Evolutionary conservation across 1,140 invertebrate species (phyloP).

Genomic region (Platyscapa corneri): DNA sequence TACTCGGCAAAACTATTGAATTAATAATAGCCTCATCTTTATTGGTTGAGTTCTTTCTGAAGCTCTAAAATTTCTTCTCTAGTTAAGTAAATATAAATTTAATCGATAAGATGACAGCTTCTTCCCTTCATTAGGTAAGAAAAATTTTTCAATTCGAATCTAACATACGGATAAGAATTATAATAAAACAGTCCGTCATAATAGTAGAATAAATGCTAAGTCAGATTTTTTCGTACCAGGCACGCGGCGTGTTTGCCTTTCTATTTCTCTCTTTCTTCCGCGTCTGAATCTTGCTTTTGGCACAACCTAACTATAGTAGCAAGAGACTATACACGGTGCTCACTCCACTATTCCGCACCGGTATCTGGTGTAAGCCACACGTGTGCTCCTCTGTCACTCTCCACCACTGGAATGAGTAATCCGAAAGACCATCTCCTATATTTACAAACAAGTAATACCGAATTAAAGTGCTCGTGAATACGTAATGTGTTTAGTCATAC

Average conservation of each 20-base stretch:
- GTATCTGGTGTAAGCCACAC: slow-evolving; percentile 60
- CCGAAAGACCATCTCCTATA: slow-evolving; percentile 61
- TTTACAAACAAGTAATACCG: slow-evolving; percentile 65
- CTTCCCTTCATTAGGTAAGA: too few relatives aligned
- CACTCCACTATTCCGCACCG: slow-evolving; percentile 55
- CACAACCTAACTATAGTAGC: neutral
- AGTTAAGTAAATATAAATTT: too few relatives aligned
- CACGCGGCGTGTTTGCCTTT: neutral
- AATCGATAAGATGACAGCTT: too few relatives aligned
- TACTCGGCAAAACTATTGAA: too few relatives aligned
- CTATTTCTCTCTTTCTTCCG: slow-evolving; percentile 17
- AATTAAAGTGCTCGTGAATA: slow-evolving; percentile 67
- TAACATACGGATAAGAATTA: too few relatives aligned
- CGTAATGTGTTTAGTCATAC: slow-evolving; percentile 7
- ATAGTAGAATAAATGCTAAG: too few relatives aligned
- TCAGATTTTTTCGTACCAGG: too few relatives aligned
- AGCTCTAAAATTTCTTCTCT: too few relatives aligned
- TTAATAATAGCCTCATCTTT: too few relatives aligned
- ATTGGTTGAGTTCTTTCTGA: too few relatives aligned
- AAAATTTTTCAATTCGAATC: too few relatives aligned
- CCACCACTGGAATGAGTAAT: slow-evolving; percentile 62
- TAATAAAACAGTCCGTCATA: too few relatives aligned
- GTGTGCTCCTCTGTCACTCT: slow-evolving; percentile 16
- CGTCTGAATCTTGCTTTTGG: neutral
- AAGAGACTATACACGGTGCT: slow-evolving; percentile 17